Base-by-base conservation (phyloP, 2,113 vertebrate genomes). In the Rhadina sibilatrix region DNA sequence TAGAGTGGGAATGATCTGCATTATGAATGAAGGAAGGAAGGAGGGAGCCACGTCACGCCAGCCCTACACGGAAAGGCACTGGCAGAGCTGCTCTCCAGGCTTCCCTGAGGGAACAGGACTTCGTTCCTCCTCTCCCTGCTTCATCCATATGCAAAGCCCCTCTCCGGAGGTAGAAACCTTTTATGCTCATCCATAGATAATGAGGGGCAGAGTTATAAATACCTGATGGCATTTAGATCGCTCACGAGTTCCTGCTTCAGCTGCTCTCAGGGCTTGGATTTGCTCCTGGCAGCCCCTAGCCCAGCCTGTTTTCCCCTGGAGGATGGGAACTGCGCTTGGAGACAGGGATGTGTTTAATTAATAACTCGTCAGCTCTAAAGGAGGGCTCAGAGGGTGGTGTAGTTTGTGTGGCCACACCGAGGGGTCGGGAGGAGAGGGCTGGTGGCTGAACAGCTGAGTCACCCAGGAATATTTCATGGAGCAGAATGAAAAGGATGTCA, bases 1-100 rank as follows among this genome's bases (percentile, higher is more conserved):
- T 87, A 40, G 95, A 83, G 77, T 38, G 57, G 95, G 91, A 94
- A 93, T 61, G 57, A 85, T 82, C 35, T 89, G 87, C 53, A 50
- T 68, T 77, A 47, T 87, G 91, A 22, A 86, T 49, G 88, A 50
- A 46, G 52, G 82, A n/a, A 23, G n/a, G n/a, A n/a, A n/a, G n/a
- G n/a, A n/a, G n/a, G n/a, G n/a, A n/a, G n/a, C n/a, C 10, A 1
- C 15, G 40, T 20, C 70, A 44, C 20, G 14, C 2, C 68, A 90
- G 79, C 90, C 68, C 38, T 4, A 19, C 69, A 56, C 24, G 6
- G 75, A 64, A 81, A 70, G 63, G 81, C 87, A 52, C 90, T 86
- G 25, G 8, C 20, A 10, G 78, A 0, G 27, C 68, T 40, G 33
- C 63, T 42, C 65, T 71, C 30, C 42, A 3, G 38, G 27, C 15